Base-by-base conservation (phyloP, 1,140 invertebrate species). In the Macrostomum lignano region DNA sequence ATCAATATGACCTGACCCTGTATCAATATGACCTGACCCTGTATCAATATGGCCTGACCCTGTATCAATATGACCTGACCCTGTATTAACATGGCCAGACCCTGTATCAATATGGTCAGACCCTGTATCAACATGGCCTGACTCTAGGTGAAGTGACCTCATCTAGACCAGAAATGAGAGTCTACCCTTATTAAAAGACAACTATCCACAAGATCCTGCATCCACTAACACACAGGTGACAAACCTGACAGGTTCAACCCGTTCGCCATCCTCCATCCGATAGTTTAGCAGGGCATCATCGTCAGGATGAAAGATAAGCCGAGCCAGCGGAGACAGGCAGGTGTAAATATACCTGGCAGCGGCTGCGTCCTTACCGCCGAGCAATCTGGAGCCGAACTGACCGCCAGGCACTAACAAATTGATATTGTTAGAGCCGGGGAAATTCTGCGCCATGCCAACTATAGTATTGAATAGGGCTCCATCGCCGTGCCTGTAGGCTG, bases 331-430 rank as follows among this genome's bases (percentile, higher is more conserved):
- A 14, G 7, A 72, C 4, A 78, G 55, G 51, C 72, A 67, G 0
- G 91, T 99, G 64, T 86, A 93, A 48, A 99, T 99, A 51, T 99
- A 98, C 67, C 84, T 69, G 49, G 91, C 72, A 57, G 78, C 86
- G 23, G 91, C 88, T 17, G 74, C 69, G 59, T 99, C 91, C 60
- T 94, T 94, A 38, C 86, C 84, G 17, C 86, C 86, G 40, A 66
- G 63, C 7, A 70, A 46, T n/a, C 65, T 53, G 0, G 77, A 81
- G 55, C 82, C 82, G 57, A 96, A 96, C 59, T 94, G 86, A 69
- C 91, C 91, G 46, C 73, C 71, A 0, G 91, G 91, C 51, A 75
- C 68, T 20, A 99, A 58, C 4, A 98, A 48, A 60, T 98, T 98
- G 20, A 99, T 73, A 48, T 98, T 98, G 51, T 98, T 98, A 2